phyloP scores from a whole-genome alignment of 2,888 invertebrate species.

The Cartodere bifasciata region DNA sequence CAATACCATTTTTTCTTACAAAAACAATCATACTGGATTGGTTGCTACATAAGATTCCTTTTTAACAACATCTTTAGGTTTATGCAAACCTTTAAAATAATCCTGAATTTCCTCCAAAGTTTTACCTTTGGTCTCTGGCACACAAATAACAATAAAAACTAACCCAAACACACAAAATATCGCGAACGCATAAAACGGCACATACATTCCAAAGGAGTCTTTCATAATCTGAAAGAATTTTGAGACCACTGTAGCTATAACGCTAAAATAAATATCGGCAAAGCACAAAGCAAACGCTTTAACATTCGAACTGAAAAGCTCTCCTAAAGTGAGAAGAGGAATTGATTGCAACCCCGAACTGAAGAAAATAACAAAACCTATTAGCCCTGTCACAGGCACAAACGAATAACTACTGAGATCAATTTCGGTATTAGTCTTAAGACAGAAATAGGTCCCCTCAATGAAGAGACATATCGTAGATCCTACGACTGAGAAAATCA shows the following conservation, averaged over 20 bases:
- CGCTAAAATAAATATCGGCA: constrained; percentile 37
- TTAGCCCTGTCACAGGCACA: constrained; percentile 34
- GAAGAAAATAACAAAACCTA: constrained; percentile 35
- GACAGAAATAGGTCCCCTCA: constrained; percentile 34
- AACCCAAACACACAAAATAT: constrained; percentile 46
- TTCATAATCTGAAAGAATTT: constrained; percentile 37
- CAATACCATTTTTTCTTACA: too few species aligned
- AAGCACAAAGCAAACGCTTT: constrained; percentile 42
- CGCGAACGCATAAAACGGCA: constrained; percentile 52
- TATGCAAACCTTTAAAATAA: constrained; percentile 44
- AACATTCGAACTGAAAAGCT: constrained; percentile 40
- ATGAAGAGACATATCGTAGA: constrained; percentile 31
- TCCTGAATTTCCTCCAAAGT: constrained; percentile 56
- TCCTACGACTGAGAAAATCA: constrained; percentile 37
- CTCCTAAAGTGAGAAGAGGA: constrained; percentile 38
- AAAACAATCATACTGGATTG: too few species aligned
- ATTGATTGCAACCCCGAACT: constrained; percentile 38
- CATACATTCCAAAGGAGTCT: constrained; percentile 46
- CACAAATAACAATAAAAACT: constrained; percentile 43
- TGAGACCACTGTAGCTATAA: constrained; percentile 34
- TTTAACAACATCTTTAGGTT: too few species aligned
- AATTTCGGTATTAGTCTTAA: constrained; percentile 28
- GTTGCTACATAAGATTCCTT: too few species aligned
- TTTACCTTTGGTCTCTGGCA: constrained; percentile 61
- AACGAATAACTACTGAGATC: constrained; percentile 28